A percentile compares a stretch with the other conserved stretches of the same genome.
Conservation (phyloP, 1,140 invertebrate species). For the Brachionus calyciflorus region DNA sequence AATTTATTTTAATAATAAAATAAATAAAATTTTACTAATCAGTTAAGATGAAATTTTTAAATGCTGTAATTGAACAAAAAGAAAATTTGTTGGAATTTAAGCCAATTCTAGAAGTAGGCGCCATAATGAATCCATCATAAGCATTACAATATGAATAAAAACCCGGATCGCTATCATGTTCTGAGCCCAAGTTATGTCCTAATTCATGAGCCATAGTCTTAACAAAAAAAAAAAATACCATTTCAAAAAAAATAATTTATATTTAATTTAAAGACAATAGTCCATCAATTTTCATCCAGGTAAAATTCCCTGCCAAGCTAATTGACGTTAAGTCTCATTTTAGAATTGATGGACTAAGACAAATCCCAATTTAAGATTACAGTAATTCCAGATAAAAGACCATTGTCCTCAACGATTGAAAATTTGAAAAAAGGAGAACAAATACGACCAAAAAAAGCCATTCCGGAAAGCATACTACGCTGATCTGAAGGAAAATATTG, state of each 20-base stretch:
- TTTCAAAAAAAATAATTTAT: neutral
- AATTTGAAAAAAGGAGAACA: neutral
- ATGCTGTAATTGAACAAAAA: neutral
- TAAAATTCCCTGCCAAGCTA: too few relatives aligned
- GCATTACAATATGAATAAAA: neutral
- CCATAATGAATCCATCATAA: constrained; percentile 12
- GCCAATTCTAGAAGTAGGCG: neutral
- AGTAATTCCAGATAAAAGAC: neutral
- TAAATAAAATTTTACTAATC: neutral
- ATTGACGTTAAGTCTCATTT: too few relatives aligned
- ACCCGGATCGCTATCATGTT: neutral
- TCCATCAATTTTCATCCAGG: too few relatives aligned
- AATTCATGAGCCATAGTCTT: constrained; percentile 26
- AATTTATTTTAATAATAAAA: neutral
- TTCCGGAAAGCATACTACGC: neutral
- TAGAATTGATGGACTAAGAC: too few relatives aligned
- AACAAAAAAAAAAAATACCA: neutral
- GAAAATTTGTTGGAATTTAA: neutral
- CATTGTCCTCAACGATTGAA: neutral
- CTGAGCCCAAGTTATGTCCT: constrained; percentile 2
- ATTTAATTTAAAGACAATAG: too few relatives aligned
- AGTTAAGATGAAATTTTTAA: neutral
- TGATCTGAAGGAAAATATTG: neutral
- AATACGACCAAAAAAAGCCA: constrained; percentile 13
- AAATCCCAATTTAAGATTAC: too few relatives aligned